A percentile compares a stretch with the other conserved stretches of the same genome.
phyloP scores from a whole-genome alignment of 2,113 vertebrate species.

The Aviceda subcristata region DNA sequence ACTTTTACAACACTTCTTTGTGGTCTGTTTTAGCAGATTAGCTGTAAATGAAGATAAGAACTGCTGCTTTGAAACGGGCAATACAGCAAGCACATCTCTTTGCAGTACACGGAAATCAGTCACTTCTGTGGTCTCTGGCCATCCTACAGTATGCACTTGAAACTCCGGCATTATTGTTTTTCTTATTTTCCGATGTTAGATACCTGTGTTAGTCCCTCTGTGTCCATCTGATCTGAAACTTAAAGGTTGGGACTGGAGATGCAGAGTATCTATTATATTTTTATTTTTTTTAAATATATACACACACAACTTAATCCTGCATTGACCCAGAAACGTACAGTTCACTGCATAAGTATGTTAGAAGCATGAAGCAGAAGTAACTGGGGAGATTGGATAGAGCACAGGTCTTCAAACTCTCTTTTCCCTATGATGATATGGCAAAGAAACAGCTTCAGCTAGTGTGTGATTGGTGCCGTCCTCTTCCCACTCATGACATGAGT shows the following conservation, averaged over 20 bases:
- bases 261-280: neutral
- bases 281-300: neutral
- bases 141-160: neutral
- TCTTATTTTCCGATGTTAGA: neutral
- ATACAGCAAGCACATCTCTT: neutral
- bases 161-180: neutral
- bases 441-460: neutral
- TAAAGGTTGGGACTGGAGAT: neutral
- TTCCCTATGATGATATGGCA: neutral
- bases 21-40: neutral
- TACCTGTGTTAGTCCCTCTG: neutral
- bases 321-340: neutral
- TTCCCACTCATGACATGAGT: accelerated
- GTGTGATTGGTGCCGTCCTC: neutral
- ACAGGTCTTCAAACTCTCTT: neutral
- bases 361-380: neutral
- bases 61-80: neutral
- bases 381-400: neutral
- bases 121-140: neutral
- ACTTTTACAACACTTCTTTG: neutral
- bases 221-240: neutral
- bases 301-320: neutral
- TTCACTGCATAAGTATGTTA: neutral
- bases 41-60: neutral
- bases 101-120: accelerated